A percentile compares a stretch with the other conserved stretches of the same genome.
These are phyloP conservation scores for Trachops cirrhosus DNA, from an alignment of 2,797 vertebrate species.

Conservation along the genomic window DNA sequence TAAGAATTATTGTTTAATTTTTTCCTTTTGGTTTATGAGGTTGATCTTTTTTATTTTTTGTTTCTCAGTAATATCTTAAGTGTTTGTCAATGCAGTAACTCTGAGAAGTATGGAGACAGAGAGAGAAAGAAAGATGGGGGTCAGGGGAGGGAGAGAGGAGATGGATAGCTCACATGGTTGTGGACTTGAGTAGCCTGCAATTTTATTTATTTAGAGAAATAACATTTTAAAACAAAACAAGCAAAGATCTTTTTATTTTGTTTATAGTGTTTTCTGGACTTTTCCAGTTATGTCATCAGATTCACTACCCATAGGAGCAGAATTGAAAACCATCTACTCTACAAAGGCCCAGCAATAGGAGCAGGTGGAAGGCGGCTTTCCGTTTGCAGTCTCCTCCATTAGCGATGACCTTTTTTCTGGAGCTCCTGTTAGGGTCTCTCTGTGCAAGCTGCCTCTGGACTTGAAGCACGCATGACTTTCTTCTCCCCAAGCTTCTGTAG, in stretches of 20 bases:
- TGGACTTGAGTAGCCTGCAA: neutral
- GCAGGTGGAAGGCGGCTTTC: neutral
- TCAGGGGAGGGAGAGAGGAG: neutral
- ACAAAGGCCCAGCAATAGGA: neutral
- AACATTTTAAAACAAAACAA: constrained; percentile 8
- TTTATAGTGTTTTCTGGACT: neutral
- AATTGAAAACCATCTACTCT: neutral
- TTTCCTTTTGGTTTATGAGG: neutral
- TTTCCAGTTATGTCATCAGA: neutral
- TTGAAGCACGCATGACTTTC: neutral
- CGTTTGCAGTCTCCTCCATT: neutral
- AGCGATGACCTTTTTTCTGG: neutral
- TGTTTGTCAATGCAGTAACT: neutral
- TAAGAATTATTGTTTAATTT: neutral
- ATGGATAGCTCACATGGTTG: neutral
- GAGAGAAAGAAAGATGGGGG: neutral
- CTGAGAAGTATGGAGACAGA: neutral
- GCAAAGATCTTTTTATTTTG: neutral
- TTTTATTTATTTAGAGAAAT: constrained; percentile 40
- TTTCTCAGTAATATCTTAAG: neutral
- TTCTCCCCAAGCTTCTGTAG: constrained; percentile 55
- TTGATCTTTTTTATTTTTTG: neutral
- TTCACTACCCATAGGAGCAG: neutral
- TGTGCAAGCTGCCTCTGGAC: neutral
- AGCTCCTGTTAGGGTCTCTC: neutral